Conservation (phyloP, 2,888 invertebrate species). For the Drosophila rellima region DNA sequence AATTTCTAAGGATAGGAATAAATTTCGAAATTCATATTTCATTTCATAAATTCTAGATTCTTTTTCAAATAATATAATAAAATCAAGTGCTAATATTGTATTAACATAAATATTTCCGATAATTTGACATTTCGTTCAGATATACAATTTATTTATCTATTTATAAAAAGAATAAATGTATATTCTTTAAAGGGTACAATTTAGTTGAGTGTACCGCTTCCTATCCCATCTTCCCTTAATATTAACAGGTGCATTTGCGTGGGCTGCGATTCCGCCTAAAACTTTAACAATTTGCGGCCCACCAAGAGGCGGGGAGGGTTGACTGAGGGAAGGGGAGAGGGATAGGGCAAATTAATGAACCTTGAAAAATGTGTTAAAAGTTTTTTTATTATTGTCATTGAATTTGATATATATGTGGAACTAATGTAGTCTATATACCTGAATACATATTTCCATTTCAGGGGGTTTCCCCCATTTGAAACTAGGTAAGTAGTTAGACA, state of each 20-base stretch:
- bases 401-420: constrained; percentile 30
- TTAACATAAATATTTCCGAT: too few relatives aligned
- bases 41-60: too few relatives aligned
- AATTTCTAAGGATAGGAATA: too few relatives aligned
- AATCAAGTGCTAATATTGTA: too few relatives aligned
- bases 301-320: neutral
- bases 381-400: constrained; percentile 69
- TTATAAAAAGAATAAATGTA: too few relatives aligned
- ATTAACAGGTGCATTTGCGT: constrained; percentile 42
- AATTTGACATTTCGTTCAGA: too few relatives aligned
- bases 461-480: constrained; percentile 22
- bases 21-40: too few relatives aligned
- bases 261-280: constrained; percentile 28
- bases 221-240: neutral
- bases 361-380: constrained; percentile 82
- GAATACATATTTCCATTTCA: neutral
- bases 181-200: too few relatives aligned
- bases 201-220: neutral
- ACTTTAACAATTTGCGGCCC: constrained; percentile 47
- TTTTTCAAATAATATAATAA: too few relatives aligned
- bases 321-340: constrained; percentile 1
- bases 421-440: constrained; percentile 8
- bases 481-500: constrained; percentile 21
- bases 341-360: constrained; percentile 71
- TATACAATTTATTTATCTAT: too few relatives aligned